phyloP scores from a whole-genome alignment of 2,888 invertebrate genomes.

The Meiosimyza decipiens region DNA sequence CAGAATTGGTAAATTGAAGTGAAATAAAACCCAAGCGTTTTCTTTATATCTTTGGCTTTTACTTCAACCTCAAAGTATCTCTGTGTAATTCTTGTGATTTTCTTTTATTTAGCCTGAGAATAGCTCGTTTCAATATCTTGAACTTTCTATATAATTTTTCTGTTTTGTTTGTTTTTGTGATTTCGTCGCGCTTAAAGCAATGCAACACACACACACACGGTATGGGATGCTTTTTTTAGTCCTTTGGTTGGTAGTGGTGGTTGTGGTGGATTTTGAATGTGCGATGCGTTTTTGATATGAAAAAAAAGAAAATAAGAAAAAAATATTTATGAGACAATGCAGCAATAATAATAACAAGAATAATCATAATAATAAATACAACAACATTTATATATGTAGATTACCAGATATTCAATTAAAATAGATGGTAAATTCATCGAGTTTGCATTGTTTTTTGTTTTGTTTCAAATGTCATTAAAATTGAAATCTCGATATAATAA shows the following conservation, averaged over 20 bases:
- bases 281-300: conserved; percentile 58
- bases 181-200: conserved; percentile 54
- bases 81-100: conserved; percentile 31
- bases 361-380: conserved; percentile 53
- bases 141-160: conserved; percentile 36
- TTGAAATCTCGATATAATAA: too few species aligned
- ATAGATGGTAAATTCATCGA: neutral
- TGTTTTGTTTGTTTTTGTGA: conserved; percentile 50
- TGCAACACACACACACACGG: conserved; percentile 50
- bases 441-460: neutral
- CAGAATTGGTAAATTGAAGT: conserved; percentile 43
- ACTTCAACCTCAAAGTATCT: conserved; percentile 11
- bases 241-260: conserved; percentile 48
- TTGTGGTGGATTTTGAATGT: conserved; percentile 53
- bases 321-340: conserved; percentile 64
- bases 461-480: neutral
- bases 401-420: neutral
- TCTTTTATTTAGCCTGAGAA: conserved; percentile 13
- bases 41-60: conserved; percentile 6
- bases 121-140: conserved; percentile 35
- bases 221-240: conserved; percentile 52
- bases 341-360: conserved; percentile 62
- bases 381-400: conserved; percentile 36
- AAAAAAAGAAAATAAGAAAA: conserved; percentile 63
- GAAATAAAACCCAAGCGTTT: conserved; percentile 11